phyloP scores from a whole-genome alignment of 2,113 vertebrate species.

The Myiozetetes cayanensis region DNA sequence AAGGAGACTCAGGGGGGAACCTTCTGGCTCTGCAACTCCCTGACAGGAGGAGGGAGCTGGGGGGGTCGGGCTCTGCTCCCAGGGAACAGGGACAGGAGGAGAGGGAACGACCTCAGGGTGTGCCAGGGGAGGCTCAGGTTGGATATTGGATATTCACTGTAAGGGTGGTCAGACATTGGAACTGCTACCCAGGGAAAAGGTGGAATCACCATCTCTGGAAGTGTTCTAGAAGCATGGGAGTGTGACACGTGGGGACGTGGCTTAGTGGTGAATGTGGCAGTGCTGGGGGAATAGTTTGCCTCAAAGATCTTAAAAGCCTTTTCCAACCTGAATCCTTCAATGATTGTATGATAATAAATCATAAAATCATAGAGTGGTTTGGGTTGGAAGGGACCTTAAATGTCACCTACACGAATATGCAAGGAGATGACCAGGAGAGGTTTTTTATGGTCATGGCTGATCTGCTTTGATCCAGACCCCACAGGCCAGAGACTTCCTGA shows the following conservation, averaged over 20 bases:
- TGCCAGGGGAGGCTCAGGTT: background rate
- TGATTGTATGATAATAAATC: background rate
- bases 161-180: background rate
- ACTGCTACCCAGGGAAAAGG: background rate
- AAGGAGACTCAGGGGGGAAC: background rate
- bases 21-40: background rate
- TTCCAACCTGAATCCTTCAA: background rate
- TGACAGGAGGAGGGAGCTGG: background rate
- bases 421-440: background rate
- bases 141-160: background rate
- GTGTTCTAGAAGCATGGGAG: background rate
- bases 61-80: background rate
- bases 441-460: background rate
- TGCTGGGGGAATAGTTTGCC: background rate
- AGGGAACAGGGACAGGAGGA: background rate
- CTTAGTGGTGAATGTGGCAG: background rate
- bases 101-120: background rate
- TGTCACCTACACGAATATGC: background rate
- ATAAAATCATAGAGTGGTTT: no score
- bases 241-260: background rate
- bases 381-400: background rate
- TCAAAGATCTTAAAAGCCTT: fast-evolving
- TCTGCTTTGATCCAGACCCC: background rate
- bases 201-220: background rate
- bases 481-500: background rate